A percentile compares a stretch with the other conserved stretches of the same genome.
Conservation (phyloP, 1,140 invertebrate genomes). For the Eulimnadia texana region DNA sequence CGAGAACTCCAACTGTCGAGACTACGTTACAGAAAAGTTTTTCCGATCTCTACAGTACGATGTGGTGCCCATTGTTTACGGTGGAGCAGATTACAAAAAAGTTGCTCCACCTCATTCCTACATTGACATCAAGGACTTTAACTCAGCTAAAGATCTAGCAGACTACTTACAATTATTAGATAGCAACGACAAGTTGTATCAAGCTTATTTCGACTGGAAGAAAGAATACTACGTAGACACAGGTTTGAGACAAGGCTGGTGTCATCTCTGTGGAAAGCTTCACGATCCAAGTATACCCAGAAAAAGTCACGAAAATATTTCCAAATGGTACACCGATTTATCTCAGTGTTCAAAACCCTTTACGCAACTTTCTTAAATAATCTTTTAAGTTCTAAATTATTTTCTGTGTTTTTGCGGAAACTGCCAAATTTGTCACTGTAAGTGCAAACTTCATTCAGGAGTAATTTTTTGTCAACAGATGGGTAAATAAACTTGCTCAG, state of each 20-base stretch:
- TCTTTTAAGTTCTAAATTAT: no score
- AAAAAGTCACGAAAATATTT: conserved; percentile 18
- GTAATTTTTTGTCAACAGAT: no score
- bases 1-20: conserved; percentile 28
- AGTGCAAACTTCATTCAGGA: no score
- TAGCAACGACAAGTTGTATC: conserved; percentile 22
- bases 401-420: no score
- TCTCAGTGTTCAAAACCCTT: no score
- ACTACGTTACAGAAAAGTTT: conserved; percentile 30
- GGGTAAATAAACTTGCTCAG: no score
- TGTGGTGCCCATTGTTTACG: conserved; percentile 54
- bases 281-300: conserved; percentile 16
- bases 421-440: no score
- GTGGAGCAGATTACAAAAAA: conserved; percentile 37
- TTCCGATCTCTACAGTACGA: conserved; percentile 20
- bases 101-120: conserved; percentile 47
- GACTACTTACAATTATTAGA: conserved; percentile 35
- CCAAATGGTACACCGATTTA: no score
- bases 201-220: conserved; percentile 26
- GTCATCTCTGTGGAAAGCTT: conserved; percentile 21
- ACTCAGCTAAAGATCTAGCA: conserved; percentile 33
- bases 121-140: conserved; percentile 40
- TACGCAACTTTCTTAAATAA: no score
- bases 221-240: conserved; percentile 18
- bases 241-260: not conserved